Base-by-base conservation (phyloP, 2,113 vertebrate species). In the Phycodurus eques region DNA sequence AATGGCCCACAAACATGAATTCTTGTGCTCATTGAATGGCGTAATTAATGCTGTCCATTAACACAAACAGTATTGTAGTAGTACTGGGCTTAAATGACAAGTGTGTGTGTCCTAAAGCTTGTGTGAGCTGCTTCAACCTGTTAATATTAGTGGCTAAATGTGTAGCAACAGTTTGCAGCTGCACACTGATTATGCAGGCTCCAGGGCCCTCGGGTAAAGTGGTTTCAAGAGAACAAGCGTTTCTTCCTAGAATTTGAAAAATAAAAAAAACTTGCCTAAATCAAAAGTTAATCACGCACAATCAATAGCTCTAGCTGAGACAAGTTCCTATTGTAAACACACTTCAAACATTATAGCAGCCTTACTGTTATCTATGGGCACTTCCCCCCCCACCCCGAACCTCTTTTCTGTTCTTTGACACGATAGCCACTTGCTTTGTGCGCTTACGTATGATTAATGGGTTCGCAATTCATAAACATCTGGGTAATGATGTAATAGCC, bases 401-500 rank as follows among this genome's bases (percentile, higher is more conserved):
- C 61, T n/a, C 8, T 12, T 20, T 14, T n/a, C 8, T 27, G 27
- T 14, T 46, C 33, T 76, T 53, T 65, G 9, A 62, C 13, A 5
- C 17, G 5, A 17, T 54, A 42, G n/a, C 27, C 53, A 27, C 27
- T 27, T 27, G 27, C 27, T 27, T 39, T 39, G 13, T 54, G 59
- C 17, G 31, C 22, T 59, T 59, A 59, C 47, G 35, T 75, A 51
- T 8, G 44, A 67, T 73, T 6, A 79, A 77, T 78, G 22, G 64
- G 53, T 67, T 13, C 49, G 39, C 5, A 12, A 68, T 68, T 67
- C 4, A 17, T 42, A 65, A 56, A 13, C 51, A 63, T 69, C 72
- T 73, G 74, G 20, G n/a, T 56, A 39, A 70, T 79, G 73, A 80
- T 67, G 70, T 68, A 67, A 83, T 77, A 8, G 39, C 43, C 43